Evolutionary conservation across 2,797 vertebrate genomes (phyloP).

Genomic region (Pantherophis vulpinus): DNA sequence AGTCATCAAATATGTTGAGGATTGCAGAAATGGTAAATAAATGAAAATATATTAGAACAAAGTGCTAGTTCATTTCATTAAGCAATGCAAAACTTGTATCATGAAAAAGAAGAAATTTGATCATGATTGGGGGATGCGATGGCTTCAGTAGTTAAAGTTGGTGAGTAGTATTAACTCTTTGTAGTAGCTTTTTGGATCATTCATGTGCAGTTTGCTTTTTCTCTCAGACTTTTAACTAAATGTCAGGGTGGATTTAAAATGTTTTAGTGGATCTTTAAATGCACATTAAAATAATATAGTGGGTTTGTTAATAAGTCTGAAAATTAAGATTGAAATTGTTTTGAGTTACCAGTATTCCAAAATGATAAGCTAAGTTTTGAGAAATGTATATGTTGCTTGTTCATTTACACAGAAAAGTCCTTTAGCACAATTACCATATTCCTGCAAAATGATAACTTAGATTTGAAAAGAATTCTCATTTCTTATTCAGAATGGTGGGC

Average conservation of each 20-base stretch:
- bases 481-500: not conserved
- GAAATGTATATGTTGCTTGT: not conserved
- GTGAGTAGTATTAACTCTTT: not conserved
- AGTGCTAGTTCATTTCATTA: not conserved
- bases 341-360: not conserved
- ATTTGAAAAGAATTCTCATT: not conserved
- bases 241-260: not conserved
- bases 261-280: not conserved
- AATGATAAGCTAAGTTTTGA: not conserved
- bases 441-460: not conserved
- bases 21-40: not conserved
- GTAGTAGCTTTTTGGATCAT: not conserved
- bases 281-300: not conserved
- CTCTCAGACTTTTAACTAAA: not conserved
- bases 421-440: not conserved
- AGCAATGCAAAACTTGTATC: not conserved
- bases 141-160: not conserved
- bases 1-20: not conserved
- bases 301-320: not conserved
- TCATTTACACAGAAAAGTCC: not conserved
- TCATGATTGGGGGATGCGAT: not conserved
- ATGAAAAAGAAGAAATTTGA: not conserved
- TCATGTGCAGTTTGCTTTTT: not conserved
- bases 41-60: not conserved
- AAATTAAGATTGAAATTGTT: not conserved